Evolutionary conservation across 2,888 invertebrate species (phyloP).

Genomic region (Noctua fimbriata): DNA sequence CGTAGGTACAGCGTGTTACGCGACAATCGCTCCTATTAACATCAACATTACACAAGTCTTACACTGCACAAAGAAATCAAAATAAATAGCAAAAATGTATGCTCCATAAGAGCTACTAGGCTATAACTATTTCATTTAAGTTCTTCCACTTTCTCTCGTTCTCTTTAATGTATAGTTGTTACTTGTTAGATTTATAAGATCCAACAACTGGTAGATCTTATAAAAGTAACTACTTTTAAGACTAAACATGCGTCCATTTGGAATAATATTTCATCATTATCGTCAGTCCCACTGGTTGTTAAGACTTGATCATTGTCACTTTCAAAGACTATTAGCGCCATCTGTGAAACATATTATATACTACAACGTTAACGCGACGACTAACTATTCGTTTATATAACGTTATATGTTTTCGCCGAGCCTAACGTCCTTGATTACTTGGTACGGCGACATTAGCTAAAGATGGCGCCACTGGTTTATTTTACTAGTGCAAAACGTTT

Average conservation of each 20-base stretch:
- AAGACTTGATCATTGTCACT: neutral
- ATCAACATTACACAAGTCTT: slow-evolving; percentile 14
- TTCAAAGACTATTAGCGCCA: slow-evolving; percentile 35
- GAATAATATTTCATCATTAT: slow-evolving; percentile 30
- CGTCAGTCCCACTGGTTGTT: neutral
- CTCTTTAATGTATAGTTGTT: neutral
- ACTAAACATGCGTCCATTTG: slow-evolving; percentile 4
- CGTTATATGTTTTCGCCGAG: neutral
- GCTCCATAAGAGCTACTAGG: neutral
- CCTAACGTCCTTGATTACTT: neutral
- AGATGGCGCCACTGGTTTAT: slow-evolving; percentile 53
- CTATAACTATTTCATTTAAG: neutral
- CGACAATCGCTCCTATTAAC: slow-evolving; percentile 47
- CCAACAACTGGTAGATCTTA: no score
- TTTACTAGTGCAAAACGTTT: neutral
- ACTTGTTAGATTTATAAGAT: neutral
- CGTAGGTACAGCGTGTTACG: slow-evolving; percentile 20
- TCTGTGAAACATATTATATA: slow-evolving; percentile 35
- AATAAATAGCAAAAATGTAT: neutral
- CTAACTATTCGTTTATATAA: neutral
- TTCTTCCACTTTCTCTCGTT: neutral
- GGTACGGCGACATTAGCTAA: neutral
- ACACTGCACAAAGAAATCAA: slow-evolving; percentile 17
- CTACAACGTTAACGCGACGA: slow-evolving; percentile 22
- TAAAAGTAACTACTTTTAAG: neutral